A percentile compares a stretch with the other conserved stretches of the same genome.
phyloP scores from a whole-genome alignment of 1,140 invertebrate species.

The Lasioglossum albipes region DNA sequence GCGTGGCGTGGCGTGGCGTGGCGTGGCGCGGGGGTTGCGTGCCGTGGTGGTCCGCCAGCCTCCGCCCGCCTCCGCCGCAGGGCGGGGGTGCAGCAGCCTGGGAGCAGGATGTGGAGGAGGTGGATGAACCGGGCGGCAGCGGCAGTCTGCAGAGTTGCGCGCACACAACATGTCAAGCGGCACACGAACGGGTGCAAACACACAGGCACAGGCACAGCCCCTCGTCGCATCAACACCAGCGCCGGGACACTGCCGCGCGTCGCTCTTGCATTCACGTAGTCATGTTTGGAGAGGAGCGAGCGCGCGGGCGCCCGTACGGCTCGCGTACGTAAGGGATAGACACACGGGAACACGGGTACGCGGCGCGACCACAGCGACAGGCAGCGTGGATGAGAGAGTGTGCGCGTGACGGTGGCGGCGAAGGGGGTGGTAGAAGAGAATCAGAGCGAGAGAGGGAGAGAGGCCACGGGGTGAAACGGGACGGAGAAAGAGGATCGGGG shows the following conservation, averaged over 20 bases:
- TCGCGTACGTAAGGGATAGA: conserved; percentile 19
- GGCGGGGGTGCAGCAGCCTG: conserved; percentile 71
- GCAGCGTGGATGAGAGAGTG: conserved; percentile 25
- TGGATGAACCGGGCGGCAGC: conserved; percentile 78
- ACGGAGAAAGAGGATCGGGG: conserved; percentile 36
- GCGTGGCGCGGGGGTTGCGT: conserved; percentile 42
- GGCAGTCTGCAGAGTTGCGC: conserved; percentile 65
- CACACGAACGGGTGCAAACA: neutral
- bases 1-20: neutral
- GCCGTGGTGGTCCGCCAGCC: conserved; percentile 51
- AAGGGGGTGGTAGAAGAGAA: too few relatives aligned
- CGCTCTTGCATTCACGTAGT: conserved; percentile 16
- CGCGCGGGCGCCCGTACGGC: neutral
- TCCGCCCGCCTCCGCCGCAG: conserved; percentile 54
- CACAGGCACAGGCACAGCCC: too few relatives aligned
- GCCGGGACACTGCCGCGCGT: conserved; percentile 6
- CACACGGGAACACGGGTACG: conserved; percentile 12
- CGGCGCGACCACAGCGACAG: neutral
- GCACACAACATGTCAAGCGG: conserved; percentile 7
- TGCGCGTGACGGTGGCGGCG: neutral
- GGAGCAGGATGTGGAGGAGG: conserved; percentile 72
- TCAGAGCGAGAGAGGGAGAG: too few relatives aligned
- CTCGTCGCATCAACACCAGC: neutral
- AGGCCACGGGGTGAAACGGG: conserved; percentile 46
- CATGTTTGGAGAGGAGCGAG: neutral